Percentiles rank a stretch among this genome's conserved stretches.
These are phyloP conservation scores for Schizopygopsis malacanthus DNA, from an alignment of 2,797 vertebrate genomes.

Conservation along the genomic window DNA sequence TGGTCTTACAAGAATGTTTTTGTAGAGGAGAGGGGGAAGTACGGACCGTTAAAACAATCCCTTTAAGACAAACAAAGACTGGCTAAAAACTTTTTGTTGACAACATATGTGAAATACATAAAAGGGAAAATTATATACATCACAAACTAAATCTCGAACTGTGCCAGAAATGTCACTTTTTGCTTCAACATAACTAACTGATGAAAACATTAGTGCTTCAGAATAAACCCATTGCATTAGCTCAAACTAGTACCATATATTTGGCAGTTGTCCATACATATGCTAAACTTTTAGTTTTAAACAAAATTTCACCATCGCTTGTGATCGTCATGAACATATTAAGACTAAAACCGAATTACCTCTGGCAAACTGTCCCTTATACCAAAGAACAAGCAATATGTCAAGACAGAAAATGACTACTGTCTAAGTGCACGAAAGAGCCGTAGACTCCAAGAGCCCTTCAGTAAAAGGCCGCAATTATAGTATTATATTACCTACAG, in stretches of 20 bases:
- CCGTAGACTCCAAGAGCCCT: neutral
- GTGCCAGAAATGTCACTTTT: neutral
- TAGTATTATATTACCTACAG: neutral
- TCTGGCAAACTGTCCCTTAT: neutral
- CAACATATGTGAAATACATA: neutral
- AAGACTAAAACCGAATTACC: neutral
- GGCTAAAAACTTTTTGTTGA: neutral
- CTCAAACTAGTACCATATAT: neutral
- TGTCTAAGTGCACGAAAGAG: neutral
- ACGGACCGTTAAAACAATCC: neutral
- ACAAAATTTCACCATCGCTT: neutral
- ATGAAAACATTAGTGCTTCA: neutral
- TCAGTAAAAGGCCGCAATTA: neutral
- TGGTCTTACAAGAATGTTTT: neutral
- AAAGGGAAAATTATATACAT: neutral
- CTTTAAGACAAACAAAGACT: neutral
- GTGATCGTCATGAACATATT: neutral
- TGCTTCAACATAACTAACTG: neutral
- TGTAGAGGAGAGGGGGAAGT: neutral
- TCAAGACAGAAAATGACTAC: neutral
- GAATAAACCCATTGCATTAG: neutral
- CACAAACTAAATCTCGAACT: neutral
- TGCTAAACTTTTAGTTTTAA: neutral
- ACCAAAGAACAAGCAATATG: neutral
- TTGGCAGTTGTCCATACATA: slow-evolving; percentile 1